Evolutionary conservation across 2,113 vertebrate species (phyloP).

Genomic region (Epinephelus cyanopodus): DNA sequence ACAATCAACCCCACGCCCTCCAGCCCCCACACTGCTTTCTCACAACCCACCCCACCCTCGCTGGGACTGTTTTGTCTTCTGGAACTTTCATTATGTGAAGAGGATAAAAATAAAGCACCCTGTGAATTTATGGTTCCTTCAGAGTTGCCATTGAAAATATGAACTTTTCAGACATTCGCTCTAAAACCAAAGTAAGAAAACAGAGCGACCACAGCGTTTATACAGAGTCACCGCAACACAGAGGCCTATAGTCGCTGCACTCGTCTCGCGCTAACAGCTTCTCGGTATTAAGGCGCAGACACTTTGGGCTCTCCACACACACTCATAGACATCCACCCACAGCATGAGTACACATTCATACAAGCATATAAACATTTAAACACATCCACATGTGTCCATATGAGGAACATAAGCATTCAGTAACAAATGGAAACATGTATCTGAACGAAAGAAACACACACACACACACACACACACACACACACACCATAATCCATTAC

Average conservation of each 20-base stretch:
- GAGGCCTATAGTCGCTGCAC: constrained; percentile 61
- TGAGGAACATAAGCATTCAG: constrained; percentile 26
- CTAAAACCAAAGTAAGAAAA: constrained; percentile 85
- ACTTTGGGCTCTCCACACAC: constrained; percentile 38
- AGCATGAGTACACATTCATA: constrained; percentile 36
- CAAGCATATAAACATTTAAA: constrained; percentile 58
- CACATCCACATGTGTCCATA: constrained; percentile 45
- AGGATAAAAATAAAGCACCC: constrained; percentile 84
- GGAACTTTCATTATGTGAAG: constrained; percentile 84
- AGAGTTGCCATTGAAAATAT: constrained; percentile 84
- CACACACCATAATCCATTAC: constrained; percentile 62
- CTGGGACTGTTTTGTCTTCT: constrained; percentile 76
- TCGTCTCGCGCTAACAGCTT: constrained; percentile 70
- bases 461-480: constrained; percentile 13
- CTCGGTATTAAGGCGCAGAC: constrained; percentile 69
- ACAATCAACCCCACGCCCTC: constrained; percentile 67
- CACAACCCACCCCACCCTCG: constrained; percentile 65
- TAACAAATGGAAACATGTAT: constrained; percentile 41
- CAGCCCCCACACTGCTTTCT: constrained; percentile 62
- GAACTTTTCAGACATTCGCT: constrained; percentile 80
- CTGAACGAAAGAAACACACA: constrained; percentile 11
- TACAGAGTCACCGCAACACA: constrained; percentile 82
- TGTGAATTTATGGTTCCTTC: constrained; percentile 82
- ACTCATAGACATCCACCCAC: constrained; percentile 34
- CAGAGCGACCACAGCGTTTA: constrained; percentile 82